Conservation (phyloP, 1,140 invertebrate species). For the Pinna nobilis region DNA sequence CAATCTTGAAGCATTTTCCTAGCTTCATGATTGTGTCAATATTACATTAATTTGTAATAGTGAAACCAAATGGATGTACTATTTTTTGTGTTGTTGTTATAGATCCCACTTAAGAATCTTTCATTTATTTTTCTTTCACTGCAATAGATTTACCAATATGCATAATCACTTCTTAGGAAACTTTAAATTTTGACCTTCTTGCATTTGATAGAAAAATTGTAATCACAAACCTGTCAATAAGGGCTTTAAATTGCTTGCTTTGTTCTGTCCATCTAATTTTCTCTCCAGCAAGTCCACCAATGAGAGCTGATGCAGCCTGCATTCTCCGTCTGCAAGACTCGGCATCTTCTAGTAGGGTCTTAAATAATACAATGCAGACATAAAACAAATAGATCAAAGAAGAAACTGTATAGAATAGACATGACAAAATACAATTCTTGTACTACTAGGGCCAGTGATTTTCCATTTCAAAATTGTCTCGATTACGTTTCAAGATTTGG, state of each 20-base stretch:
- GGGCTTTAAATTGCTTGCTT: conserved; percentile 94
- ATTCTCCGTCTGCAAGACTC: conserved; percentile 94
- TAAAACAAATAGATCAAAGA: background rate
- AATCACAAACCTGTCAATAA: conserved; percentile 81
- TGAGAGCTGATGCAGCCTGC: conserved; percentile 94
- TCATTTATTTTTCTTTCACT: no score
- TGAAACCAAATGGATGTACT: no score
- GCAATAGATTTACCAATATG: no score
- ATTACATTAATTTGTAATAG: background rate
- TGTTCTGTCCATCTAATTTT: conserved; percentile 96
- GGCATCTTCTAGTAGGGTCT: conserved; percentile 87
- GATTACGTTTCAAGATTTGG: no score
- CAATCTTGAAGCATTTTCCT: background rate
- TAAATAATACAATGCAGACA: conserved; percentile 64
- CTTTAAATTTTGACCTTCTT: conserved; percentile 14
- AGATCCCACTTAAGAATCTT: no score
- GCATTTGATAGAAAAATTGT: no score
- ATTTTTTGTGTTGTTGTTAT: background rate
- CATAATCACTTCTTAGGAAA: background rate
- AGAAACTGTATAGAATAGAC: background rate
- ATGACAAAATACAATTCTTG: no score
- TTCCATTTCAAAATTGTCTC: no score
- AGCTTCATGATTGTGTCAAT: background rate
- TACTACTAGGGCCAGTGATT: no score
- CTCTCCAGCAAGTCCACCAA: conserved; percentile 94